These are phyloP conservation scores for Opisthograptis luteolata DNA, from an alignment of 2,888 invertebrate species.

Conservation along the genomic window DNA sequence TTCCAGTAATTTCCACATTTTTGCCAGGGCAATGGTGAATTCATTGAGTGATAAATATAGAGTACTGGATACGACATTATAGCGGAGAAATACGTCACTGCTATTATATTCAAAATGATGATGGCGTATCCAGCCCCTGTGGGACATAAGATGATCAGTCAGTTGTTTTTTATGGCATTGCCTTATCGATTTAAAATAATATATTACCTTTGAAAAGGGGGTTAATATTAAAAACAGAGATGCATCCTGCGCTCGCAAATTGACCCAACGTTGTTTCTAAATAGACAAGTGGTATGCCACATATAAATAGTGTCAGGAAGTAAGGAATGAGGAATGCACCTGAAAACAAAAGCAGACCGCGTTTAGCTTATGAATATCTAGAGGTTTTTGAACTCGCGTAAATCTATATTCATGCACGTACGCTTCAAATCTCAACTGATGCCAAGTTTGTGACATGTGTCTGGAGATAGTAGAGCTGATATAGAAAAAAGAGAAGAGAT, in stretches of 20 bases:
- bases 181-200: background rate
- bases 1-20: conserved; percentile 93
- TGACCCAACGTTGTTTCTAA: conserved; percentile 95
- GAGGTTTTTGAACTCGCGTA: conserved; percentile 1
- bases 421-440: no score
- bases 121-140: conserved; percentile 94
- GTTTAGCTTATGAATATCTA: background rate
- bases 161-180: no score
- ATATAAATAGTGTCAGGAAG: conserved; percentile 90
- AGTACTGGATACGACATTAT: conserved; percentile 93
- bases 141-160: conserved; percentile 15
- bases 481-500: no score
- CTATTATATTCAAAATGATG: conserved; percentile 91
- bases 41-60: conserved; percentile 90
- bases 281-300: conserved; percentile 94
- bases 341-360: conserved; percentile 56
- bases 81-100: conserved; percentile 93
- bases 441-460: background rate
- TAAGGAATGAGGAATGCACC: conserved; percentile 96
- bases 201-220: conserved; percentile 95
- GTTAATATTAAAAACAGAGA: conserved; percentile 91
- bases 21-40: conserved; percentile 89
- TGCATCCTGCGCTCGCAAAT: conserved; percentile 92
- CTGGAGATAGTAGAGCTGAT: background rate
- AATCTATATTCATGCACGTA: background rate